Conservation (phyloP, 2,113 vertebrate species). For the Microcebus ravelobensis region DNA sequence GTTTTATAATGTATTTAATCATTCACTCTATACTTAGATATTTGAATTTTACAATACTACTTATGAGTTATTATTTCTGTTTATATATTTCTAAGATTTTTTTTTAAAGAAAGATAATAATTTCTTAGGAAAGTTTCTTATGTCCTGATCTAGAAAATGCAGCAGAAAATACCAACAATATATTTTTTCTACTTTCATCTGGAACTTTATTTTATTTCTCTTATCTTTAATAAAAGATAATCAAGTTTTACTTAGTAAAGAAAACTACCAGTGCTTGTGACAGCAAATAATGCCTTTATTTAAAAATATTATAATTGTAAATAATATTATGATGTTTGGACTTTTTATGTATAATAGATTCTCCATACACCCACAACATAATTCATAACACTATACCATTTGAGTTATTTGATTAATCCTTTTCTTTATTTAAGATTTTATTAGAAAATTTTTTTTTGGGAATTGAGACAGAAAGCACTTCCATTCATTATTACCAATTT, state of each 20-base stretch:
- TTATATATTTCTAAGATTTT: neutral
- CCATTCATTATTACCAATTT: neutral
- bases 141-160: neutral
- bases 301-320: neutral
- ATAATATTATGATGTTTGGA: neutral
- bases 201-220: neutral
- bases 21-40: neutral
- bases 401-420: neutral
- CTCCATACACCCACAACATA: neutral
- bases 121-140: neutral
- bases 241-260: neutral
- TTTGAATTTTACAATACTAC: neutral
- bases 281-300: neutral
- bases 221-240: neutral
- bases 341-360: neutral
- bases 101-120: slow-evolving; percentile 8
- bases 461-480: neutral
- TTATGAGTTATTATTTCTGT: neutral
- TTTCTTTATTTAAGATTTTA: neutral
- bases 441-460: neutral
- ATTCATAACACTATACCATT: neutral
- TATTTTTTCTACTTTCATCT: neutral
- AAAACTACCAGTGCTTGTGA: neutral
- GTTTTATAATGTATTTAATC: neutral
- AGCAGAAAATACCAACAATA: neutral